Percentiles rank a stretch among this genome's conserved stretches.
These are phyloP conservation scores for Python bivittatus DNA, from an alignment of 2,113 vertebrate species.

Conservation along the genomic window DNA sequence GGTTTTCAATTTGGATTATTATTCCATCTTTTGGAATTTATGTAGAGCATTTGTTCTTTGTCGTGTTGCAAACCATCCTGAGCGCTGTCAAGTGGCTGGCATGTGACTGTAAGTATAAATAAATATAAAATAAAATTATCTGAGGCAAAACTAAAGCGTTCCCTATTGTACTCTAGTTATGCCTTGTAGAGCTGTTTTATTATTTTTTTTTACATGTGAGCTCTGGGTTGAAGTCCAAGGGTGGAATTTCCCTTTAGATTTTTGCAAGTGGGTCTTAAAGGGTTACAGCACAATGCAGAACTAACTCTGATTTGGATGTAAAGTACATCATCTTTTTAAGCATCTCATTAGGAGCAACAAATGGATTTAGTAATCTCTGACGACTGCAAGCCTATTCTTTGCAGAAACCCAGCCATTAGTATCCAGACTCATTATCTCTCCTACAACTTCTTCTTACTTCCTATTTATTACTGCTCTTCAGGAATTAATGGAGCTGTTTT, in stretches of 20 bases:
- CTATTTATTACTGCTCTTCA: conserved; percentile 58
- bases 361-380: conserved; percentile 40
- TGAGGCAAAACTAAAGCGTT: no score
- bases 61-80: background rate
- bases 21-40: no score
- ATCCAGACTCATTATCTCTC: conserved; percentile 50
- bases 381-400: conserved; percentile 47
- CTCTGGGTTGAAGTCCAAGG: background rate
- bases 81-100: background rate
- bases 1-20: no score
- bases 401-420: conserved; percentile 40
- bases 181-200: background rate
- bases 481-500: conserved; percentile 52
- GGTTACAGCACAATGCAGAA: conserved; percentile 39
- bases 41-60: no score
- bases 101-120: no score
- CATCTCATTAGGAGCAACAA: conserved; percentile 40
- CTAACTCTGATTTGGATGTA: conserved; percentile 28
- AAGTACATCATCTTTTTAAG: conserved; percentile 1
- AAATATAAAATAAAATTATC: no score
- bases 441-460: conserved; percentile 54
- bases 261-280: conserved; percentile 10
- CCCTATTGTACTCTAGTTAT: background rate
- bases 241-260: background rate
- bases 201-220: no score